These are phyloP conservation scores for Molossus molossus DNA, from an alignment of 2,797 vertebrate genomes.

Conservation along the genomic window DNA sequence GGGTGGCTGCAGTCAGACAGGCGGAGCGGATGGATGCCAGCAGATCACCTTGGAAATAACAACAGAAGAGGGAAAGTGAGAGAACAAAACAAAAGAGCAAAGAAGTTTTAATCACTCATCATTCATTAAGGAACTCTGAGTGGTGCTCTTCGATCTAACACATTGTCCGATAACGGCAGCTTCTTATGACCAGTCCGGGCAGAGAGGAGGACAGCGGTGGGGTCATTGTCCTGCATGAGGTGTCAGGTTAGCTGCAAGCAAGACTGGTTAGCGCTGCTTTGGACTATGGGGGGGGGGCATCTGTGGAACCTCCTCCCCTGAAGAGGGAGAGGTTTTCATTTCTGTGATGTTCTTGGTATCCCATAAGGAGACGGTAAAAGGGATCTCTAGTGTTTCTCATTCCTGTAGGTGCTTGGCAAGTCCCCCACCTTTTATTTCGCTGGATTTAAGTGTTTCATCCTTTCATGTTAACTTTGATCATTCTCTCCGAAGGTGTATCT, in stretches of 20 bases:
- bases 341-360: background rate
- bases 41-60: background rate
- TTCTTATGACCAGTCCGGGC: background rate
- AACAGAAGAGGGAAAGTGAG: constrained; percentile 3
- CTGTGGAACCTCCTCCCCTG: background rate
- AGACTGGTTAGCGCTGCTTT: background rate
- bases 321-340: background rate
- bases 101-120: background rate
- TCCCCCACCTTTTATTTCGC: accelerated
- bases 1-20: background rate
- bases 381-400: background rate
- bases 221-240: too few relatives aligned
- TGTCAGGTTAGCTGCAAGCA: background rate
- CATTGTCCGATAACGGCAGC: background rate
- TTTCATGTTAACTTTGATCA: constrained; percentile 23
- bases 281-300: background rate
- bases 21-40: background rate
- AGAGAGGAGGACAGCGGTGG: background rate
- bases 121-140: background rate
- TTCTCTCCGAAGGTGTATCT: background rate
- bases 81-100: constrained; percentile 43
- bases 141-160: background rate
- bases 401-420: background rate
- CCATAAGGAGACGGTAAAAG: background rate
- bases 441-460: constrained; percentile 19